These are phyloP conservation scores for Petrocephalus zakoni DNA, from an alignment of 2,113 vertebrate genomes.

Conservation along the genomic window DNA sequence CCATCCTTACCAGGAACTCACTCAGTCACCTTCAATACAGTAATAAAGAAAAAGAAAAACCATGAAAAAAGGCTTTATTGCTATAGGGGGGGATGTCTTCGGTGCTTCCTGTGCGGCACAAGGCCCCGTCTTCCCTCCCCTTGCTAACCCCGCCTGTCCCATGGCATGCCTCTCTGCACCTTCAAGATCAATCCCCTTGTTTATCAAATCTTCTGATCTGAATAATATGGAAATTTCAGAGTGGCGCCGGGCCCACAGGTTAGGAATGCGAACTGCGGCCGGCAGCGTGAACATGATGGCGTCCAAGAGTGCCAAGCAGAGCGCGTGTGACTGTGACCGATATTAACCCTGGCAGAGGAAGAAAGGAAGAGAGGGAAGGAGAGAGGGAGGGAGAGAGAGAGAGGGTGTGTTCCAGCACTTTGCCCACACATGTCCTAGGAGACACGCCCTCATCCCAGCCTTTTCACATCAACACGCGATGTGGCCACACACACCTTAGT, in stretches of 20 bases:
- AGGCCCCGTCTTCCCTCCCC: neutral
- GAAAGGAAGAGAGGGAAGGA: neutral
- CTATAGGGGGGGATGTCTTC: neutral
- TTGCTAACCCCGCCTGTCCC: neutral
- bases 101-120: neutral
- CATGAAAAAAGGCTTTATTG: neutral
- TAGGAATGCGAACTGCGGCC: neutral
- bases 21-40: neutral
- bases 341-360: neutral
- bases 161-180: neutral
- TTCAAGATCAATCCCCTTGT: neutral
- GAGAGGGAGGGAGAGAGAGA: neutral
- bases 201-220: neutral
- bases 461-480: neutral
- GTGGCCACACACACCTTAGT: neutral
- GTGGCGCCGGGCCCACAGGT: neutral
- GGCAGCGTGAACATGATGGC: neutral
- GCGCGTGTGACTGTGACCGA: neutral
- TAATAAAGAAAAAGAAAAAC: neutral
- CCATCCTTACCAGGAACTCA: neutral
- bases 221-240: neutral
- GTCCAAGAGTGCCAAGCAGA: neutral
- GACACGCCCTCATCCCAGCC: neutral
- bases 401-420: neutral
- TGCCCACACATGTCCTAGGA: conserved; percentile 2